Base-by-base conservation (phyloP, 2,113 vertebrate genomes). In the Heterotilapia buettikoferi region DNA sequence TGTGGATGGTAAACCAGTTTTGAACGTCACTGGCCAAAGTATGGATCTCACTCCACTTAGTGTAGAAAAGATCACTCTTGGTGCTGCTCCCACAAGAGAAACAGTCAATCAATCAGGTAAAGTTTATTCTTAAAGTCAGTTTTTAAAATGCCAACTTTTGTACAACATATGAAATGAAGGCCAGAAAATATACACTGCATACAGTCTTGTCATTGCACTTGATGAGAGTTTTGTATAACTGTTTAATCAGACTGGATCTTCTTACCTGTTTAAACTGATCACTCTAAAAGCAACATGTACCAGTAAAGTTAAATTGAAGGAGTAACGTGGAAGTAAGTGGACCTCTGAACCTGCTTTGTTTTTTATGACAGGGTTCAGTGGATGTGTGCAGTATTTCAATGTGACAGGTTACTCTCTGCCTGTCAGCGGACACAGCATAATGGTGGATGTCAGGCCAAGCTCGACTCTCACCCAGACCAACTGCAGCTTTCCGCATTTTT, bases 361-460 rank as follows among this genome's bases (percentile, higher is more conserved):
- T 66, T 63, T 59, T 9, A 9, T 59, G 3, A 33, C 91, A 97
- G 97, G 96, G 21, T 96, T 97, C 84, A 89, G 40, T 68, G 97
- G 97, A 6, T 97, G 96, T 86, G 91, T 97, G 86, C 94, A 96
- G 81, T 93, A 95, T 66, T 85, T 97, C 50, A 95, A 82, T n/a
- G 88, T 95, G 47, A 95, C 81, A 2, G 90, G 93, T 36, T 81
- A 93, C 73, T 79, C 86, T 40, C 89, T 97, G 53, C 93, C 95
- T 5, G 73, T 95, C 91, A 92, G 84, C 0, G 95, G 95, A 59
- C 91, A 56, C 80, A 96, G 91, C 89, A 36, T 89, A 26, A 92
- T 92, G 84, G 93, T 95, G 29, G 93, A 96, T 47, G 85, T 92
- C 5, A 88, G 47, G 81, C 95, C 95, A 4, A 96, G 95, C 82